phyloP scores from a whole-genome alignment of 1,140 invertebrate genomes.

The Drosophila equinoxialis region DNA sequence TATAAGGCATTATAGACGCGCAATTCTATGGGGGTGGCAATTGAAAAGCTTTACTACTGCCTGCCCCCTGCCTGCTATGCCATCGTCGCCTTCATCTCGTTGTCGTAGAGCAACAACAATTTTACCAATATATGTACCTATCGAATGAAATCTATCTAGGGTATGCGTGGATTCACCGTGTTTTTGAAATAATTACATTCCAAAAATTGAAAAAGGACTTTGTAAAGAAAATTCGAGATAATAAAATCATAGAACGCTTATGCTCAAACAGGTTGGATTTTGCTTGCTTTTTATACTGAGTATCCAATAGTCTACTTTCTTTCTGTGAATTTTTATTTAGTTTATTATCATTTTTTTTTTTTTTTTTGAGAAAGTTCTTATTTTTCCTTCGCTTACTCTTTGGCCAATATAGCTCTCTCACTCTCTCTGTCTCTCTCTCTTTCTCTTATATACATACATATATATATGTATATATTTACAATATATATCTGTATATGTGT shows the following conservation, averaged over 20 bases:
- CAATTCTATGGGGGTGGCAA: slow-evolving; percentile 74
- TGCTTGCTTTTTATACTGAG: neutral
- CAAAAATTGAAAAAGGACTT: no score
- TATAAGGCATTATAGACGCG: slow-evolving; percentile 79
- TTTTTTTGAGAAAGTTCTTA: slow-evolving; percentile 15
- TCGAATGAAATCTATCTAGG: neutral
- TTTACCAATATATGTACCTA: slow-evolving; percentile 16
- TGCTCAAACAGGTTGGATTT: no score
- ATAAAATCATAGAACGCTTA: no score
- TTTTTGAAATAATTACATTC: no score
- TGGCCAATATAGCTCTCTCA: slow-evolving; percentile 46
- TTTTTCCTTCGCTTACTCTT: slow-evolving; percentile 60
- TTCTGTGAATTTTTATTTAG: slow-evolving; percentile 29
- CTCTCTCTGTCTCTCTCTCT: slow-evolving; percentile 25
- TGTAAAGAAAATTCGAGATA: no score
- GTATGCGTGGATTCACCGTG: neutral
- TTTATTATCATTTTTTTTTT: neutral
- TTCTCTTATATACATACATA: slow-evolving; percentile 12
- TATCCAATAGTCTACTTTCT: slow-evolving; percentile 53
- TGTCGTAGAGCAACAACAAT: slow-evolving; percentile 19
- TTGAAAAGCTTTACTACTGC: slow-evolving; percentile 79
- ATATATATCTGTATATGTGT: slow-evolving; percentile 32
- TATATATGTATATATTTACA: slow-evolving; percentile 38
- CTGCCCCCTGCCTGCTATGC: slow-evolving; percentile 35
- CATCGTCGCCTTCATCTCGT: slow-evolving; percentile 33